Evolutionary conservation across 2,888 invertebrate genomes (phyloP).

Genomic region (Apodemia mormo): DNA sequence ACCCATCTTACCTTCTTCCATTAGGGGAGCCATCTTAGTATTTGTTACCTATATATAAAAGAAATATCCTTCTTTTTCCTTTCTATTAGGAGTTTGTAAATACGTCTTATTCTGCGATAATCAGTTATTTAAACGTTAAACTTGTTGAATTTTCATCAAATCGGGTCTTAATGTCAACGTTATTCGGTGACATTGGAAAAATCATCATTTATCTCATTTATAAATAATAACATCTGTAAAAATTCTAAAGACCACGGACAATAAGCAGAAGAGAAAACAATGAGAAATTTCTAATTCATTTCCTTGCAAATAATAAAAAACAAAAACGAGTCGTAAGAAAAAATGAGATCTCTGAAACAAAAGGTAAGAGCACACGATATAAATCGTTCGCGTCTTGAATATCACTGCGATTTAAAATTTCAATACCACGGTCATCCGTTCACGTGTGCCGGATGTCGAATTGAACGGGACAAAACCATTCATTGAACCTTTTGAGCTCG

Average conservation of each 20-base stretch:
- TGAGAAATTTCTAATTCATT: conserved; percentile 13
- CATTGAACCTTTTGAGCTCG: conserved; percentile 60
- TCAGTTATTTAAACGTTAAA: too few relatives aligned
- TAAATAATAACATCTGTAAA: conserved; percentile 2
- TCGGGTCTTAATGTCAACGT: not conserved
- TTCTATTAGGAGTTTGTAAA: too few relatives aligned
- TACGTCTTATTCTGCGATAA: too few relatives aligned
- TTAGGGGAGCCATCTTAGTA: too few relatives aligned
- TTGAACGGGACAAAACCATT: conserved; percentile 65
- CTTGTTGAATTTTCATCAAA: not conserved
- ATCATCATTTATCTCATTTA: not conserved
- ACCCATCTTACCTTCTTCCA: too few relatives aligned
- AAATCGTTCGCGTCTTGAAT: conserved; percentile 36
- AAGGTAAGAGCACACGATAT: conserved; percentile 40
- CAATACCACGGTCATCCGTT: conserved; percentile 53
- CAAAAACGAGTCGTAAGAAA: conserved; percentile 28
- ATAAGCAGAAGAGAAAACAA: conserved; percentile 28
- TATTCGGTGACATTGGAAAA: not conserved
- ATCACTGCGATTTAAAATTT: conserved; percentile 49
- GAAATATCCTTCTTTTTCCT: too few relatives aligned
- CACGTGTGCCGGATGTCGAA: conserved; percentile 74
- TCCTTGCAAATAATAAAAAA: conserved; percentile 29
- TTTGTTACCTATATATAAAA: too few relatives aligned
- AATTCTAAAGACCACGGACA: conserved; percentile 5
- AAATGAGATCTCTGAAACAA: conserved; percentile 37